Evolutionary conservation across 2,797 vertebrate genomes (phyloP), one percentile per base, ranked within the genome.

Genomic region (Psittacula echo): DNA sequence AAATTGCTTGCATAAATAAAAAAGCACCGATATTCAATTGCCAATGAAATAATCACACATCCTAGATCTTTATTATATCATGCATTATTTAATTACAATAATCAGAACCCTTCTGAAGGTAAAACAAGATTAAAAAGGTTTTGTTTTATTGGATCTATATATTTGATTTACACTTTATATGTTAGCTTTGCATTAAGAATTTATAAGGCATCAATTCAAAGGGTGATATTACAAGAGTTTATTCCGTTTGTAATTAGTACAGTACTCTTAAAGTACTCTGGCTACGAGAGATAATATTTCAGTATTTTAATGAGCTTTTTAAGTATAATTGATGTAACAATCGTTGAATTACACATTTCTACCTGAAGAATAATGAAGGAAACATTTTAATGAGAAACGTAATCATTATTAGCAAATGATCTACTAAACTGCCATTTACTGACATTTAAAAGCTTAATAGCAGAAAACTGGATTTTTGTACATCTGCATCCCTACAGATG

Each of bases 151-250:
- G 98, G 97, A 98, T 98, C 98, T 98, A 98, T 98, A 98, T 98
- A 98, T 98, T 98, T 98, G 98, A 98, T 98, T 98, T 98, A 98
- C 97, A 98, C 96, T 98, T 98, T 98, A 98, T 98, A 98, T 98
- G 97, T 98, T 98, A 98, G 98, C 94, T 98, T 98, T 98, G 97
- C 98, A 99, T 99, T 99, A 98, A 98, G 98, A 98, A 98, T 98
- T 98, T 98, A 99, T 98, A 98, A 98, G 96, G 96, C 97, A 98
- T 97, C 97, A 96, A 97, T 98, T 98, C 97, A 98, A 98, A 98
- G 89, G 97, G 96, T 97, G 97, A 98, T 98, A 98, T 98, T 98
- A 98, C 97, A 97, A 96, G 97, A 98, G 98, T 98, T 98, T 98
- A 98, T 98, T 98, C 98, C 90, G 58, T 97, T 97, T 97, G 98